Evolutionary conservation across 2,797 vertebrate genomes (phyloP).

Genomic region (Pantherophis alleghaniensis): DNA sequence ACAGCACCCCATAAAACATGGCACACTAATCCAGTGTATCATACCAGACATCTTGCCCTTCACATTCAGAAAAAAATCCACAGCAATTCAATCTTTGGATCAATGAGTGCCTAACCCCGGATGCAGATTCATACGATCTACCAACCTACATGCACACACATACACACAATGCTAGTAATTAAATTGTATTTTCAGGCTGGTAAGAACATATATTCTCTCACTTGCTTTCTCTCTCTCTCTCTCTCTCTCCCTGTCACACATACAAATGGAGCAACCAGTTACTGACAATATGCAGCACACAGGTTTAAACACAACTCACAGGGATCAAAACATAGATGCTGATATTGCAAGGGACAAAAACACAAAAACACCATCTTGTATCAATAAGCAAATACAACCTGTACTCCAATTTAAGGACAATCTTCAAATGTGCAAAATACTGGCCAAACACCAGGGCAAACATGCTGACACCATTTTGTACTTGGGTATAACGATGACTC

Average conservation of each 20-base stretch:
- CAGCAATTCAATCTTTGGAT: constrained; percentile 42
- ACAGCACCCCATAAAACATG: constrained; percentile 18
- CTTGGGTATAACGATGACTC: not conserved
- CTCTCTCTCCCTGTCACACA: fast-evolving
- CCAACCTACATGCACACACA: not conserved
- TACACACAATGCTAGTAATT: constrained; percentile 4
- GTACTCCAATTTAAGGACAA: not conserved
- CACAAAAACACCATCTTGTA: not conserved
- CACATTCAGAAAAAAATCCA: constrained; percentile 52
- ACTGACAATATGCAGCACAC: not conserved
- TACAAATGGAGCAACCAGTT: not conserved
- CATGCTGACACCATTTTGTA: not conserved
- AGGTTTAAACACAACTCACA: not conserved
- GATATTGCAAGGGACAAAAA: not conserved
- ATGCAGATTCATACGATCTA: not conserved
- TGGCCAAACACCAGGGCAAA: not conserved
- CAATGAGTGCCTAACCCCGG: constrained; percentile 26
- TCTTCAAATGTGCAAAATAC: not conserved
- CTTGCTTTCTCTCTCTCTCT: fast-evolving
- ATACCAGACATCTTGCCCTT: constrained; percentile 30
- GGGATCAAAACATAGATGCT: not conserved
- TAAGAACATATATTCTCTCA: constrained; percentile 9
- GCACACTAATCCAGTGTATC: not conserved
- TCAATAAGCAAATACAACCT: not conserved
- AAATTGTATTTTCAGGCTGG: not conserved